Evolutionary conservation across 2,113 vertebrate species (phyloP).

Genomic region (Rostratula benghalensis): DNA sequence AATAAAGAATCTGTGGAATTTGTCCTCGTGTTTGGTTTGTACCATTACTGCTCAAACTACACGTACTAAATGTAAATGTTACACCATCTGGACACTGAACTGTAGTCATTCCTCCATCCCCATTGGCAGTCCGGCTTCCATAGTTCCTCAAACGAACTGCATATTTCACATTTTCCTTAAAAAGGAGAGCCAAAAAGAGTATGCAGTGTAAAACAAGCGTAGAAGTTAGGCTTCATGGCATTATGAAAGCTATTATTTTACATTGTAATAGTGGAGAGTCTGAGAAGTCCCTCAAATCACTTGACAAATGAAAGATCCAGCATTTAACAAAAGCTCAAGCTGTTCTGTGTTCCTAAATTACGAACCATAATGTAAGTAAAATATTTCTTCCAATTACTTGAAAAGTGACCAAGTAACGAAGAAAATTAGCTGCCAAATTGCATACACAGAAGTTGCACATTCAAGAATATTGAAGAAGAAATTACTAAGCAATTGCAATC

Average conservation of each 20-base stretch:
- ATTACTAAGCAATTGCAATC: neutral
- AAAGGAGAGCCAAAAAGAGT: neutral
- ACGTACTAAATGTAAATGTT: conserved; percentile 94
- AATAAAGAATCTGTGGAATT: conserved; percentile 97
- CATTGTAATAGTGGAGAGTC: neutral
- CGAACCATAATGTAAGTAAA: accelerated
- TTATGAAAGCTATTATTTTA: neutral
- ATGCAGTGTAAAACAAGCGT: neutral
- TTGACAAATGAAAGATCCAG: neutral
- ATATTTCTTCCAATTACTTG: neutral
- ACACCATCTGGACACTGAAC: conserved; percentile 96
- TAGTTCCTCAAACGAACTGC: conserved; percentile 97
- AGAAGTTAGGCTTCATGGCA: neutral
- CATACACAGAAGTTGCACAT: neutral
- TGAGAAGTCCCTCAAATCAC: neutral
- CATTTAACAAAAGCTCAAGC: neutral
- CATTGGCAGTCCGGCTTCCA: conserved; percentile 97
- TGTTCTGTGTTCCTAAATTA: neutral
- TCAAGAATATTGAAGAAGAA: neutral
- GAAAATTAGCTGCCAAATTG: neutral
- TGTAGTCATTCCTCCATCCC: conserved; percentile 97
- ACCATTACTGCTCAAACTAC: conserved; percentile 98
- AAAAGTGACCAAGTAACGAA: neutral
- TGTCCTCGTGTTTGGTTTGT: conserved; percentile 98
- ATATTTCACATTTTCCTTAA: conserved; percentile 95